Evolutionary conservation across 2,797 vertebrate species (phyloP).

Genomic region (Calcarius lapponicus): DNA sequence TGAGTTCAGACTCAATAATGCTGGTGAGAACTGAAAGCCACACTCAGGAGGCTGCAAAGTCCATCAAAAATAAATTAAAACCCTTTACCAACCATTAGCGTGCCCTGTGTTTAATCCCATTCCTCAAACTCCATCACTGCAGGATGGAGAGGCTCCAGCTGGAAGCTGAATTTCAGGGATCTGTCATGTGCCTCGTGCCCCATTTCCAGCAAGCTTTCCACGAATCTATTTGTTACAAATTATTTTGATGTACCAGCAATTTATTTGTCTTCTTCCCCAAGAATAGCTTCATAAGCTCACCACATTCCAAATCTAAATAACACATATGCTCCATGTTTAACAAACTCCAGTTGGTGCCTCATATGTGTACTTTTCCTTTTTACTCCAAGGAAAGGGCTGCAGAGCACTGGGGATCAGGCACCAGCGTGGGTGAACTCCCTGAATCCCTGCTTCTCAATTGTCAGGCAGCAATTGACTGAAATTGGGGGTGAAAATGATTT

Average conservation of each 20-base stretch:
- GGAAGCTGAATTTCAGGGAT: not conserved
- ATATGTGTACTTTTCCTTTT: constrained; percentile 18
- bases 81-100: not conserved
- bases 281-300: not conserved
- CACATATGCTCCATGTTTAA: constrained; percentile 34
- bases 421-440: constrained; percentile 37
- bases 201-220: not conserved
- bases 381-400: constrained; percentile 19
- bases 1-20: not conserved
- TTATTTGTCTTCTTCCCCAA: constrained; percentile 3
- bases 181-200: not conserved
- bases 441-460: constrained; percentile 58
- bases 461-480: constrained; percentile 60
- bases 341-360: constrained; percentile 37
- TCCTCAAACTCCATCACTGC: not conserved
- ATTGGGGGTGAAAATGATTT: constrained; percentile 23
- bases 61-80: not conserved
- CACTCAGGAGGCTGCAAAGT: not conserved
- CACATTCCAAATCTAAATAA: constrained; percentile 26
- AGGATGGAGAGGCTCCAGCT: not conserved
- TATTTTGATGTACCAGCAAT: not conserved
- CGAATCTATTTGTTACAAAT: not conserved
- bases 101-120: not conserved
- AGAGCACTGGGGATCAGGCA: constrained; percentile 43
- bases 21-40: not conserved